These are phyloP conservation scores for Crioceris asparagi DNA, from an alignment of 2,888 invertebrate genomes.

Conservation along the genomic window DNA sequence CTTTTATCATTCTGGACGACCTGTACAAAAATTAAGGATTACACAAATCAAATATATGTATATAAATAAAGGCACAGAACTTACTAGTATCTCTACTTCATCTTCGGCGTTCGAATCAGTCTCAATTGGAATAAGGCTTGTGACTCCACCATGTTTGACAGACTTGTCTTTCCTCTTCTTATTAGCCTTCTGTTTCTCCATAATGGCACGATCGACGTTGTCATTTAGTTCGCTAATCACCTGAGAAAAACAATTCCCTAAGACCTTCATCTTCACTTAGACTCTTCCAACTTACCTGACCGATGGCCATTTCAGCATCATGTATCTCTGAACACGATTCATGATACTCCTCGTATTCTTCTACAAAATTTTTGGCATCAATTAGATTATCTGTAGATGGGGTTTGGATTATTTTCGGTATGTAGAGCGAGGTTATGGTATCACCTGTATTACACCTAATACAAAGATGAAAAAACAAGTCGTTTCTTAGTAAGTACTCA, in stretches of 20 bases:
- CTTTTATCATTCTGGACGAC: conserved; percentile 33
- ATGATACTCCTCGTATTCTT: conserved; percentile 38
- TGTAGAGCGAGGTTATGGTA: conserved; percentile 26
- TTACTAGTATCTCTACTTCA: conserved; percentile 26
- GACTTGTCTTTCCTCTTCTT: conserved; percentile 30
- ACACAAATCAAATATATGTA: not conserved
- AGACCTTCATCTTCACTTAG: not conserved
- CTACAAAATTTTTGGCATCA: conserved; percentile 35
- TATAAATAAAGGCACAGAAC: not conserved
- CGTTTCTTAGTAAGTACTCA: too few species aligned
- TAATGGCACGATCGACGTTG: conserved; percentile 22
- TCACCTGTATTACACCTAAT: conserved; percentile 30
- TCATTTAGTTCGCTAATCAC: conserved; percentile 24
- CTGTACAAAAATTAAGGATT: not conserved
- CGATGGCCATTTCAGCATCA: conserved; percentile 28
- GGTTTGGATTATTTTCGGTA: conserved; percentile 29
- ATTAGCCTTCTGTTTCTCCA: conserved; percentile 20
- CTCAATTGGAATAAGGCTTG: conserved; percentile 33
- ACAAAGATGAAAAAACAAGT: too few species aligned
- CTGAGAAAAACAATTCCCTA: conserved; percentile 7
- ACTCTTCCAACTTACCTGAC: conserved; percentile 14
- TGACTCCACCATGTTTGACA: conserved; percentile 37
- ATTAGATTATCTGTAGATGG: conserved; percentile 30
- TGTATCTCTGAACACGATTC: conserved; percentile 35
- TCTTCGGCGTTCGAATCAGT: conserved; percentile 38